A percentile compares a stretch with the other conserved stretches of the same genome.
phyloP scores from a whole-genome alignment of 2,113 vertebrate species.

The Sylvietta virens region DNA sequence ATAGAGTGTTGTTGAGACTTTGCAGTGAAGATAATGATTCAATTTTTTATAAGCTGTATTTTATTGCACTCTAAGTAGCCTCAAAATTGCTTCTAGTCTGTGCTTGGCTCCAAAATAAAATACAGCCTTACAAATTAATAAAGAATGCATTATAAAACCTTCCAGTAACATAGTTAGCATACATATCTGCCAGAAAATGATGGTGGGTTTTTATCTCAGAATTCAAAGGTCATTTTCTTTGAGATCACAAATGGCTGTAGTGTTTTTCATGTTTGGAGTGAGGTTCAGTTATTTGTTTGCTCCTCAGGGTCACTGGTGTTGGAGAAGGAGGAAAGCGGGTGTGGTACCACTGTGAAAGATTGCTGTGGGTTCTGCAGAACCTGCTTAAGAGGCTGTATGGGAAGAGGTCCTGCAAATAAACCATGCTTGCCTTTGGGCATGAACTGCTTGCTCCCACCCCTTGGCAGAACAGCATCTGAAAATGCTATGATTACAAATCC shows the following conservation, averaged over 20 bases:
- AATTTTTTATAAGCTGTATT: background rate
- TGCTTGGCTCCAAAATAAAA: background rate
- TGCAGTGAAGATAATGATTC: background rate
- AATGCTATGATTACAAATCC: background rate
- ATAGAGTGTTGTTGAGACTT: background rate
- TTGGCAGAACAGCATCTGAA: background rate
- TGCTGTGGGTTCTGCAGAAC: background rate
- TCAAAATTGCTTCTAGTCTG: background rate
- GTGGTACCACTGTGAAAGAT: background rate
- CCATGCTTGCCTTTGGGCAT: background rate
- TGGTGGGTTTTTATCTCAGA: background rate
- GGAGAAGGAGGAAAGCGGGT: background rate
- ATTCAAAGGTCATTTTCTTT: background rate
- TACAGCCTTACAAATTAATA: background rate
- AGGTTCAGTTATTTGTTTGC: background rate
- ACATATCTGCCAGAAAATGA: background rate
- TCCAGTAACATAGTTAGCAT: background rate
- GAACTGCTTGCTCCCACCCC: background rate
- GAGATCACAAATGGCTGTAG: background rate
- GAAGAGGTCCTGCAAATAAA: background rate
- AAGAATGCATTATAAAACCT: background rate
- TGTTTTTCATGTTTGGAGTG: background rate
- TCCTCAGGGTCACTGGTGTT: background rate
- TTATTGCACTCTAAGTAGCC: background rate
- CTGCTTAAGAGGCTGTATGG: background rate